Percentiles rank a stretch among this genome's conserved stretches.
These are phyloP conservation scores for Machimus atricapillus DNA, from an alignment of 2,888 invertebrate genomes.

Conservation along the genomic window DNA sequence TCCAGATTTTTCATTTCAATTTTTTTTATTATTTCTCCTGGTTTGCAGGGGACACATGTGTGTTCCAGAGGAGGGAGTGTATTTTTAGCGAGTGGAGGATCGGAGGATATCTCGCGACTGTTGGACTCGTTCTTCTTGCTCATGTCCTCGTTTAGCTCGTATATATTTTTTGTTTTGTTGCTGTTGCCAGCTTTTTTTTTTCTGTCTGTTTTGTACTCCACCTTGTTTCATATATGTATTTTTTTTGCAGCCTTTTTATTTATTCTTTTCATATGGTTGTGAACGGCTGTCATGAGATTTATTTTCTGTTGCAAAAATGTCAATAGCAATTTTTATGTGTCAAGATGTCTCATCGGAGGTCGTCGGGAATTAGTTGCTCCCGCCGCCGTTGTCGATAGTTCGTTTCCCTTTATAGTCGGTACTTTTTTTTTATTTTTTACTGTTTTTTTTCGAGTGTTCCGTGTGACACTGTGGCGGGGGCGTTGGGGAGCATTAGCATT, in stretches of 20 bases:
- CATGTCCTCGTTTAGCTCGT: not conserved
- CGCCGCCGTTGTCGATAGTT: not conserved
- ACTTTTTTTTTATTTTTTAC: not conserved
- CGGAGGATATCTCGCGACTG: not conserved
- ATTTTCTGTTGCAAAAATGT: conserved; percentile 43
- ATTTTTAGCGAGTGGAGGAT: not conserved
- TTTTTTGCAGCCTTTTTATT: conserved; percentile 15
- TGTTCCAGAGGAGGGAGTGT: not conserved
- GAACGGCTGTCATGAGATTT: conserved; percentile 41
- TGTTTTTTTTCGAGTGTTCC: not conserved
- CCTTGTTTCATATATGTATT: not conserved
- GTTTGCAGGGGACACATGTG: not conserved
- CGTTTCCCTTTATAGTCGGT: not conserved
- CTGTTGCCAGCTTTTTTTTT: not conserved
- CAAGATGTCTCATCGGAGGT: conserved; percentile 41
- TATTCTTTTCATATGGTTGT: conserved; percentile 11
- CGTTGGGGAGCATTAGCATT: not conserved
- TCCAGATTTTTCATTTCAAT: conserved; percentile 39
- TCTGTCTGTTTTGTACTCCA: conserved; percentile 5
- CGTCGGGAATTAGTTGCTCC: conserved; percentile 29
- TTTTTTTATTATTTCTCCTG: not conserved
- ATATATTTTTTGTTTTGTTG: not conserved
- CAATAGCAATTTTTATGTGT: conserved; percentile 46
- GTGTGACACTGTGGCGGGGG: not conserved
- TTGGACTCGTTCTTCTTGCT: not conserved